Conservation (phyloP, 2,113 vertebrate genomes). For the Rhinoptilus africanus region DNA sequence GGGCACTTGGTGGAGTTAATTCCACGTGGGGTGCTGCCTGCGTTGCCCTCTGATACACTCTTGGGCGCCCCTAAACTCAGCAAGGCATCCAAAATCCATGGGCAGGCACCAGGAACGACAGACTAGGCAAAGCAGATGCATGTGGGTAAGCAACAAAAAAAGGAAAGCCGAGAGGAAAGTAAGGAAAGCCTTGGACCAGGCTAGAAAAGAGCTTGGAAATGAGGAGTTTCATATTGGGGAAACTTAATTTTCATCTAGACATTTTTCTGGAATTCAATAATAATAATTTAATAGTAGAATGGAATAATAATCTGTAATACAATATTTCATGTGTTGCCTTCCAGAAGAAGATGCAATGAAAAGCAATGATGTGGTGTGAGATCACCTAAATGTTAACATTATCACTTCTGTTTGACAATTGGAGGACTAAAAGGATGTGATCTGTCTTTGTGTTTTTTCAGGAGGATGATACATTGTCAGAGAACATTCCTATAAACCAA, state of each 20-base stretch:
- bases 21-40: background rate
- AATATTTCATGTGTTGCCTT: background rate
- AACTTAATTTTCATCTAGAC: background rate
- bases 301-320: background rate
- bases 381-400: background rate
- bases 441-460: background rate
- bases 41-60: accelerated
- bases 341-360: background rate
- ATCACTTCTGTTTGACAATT: background rate
- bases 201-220: background rate
- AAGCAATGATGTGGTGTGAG: background rate
- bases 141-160: background rate
- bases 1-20: accelerated
- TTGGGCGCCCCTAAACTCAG: background rate
- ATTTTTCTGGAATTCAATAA: background rate
- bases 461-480: background rate
- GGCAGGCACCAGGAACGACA: background rate
- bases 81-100: background rate
- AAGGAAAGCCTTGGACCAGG: background rate
- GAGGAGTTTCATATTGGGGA: background rate
- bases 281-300: background rate
- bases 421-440: background rate
- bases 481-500: background rate
- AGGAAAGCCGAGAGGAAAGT: background rate
- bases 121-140: background rate